A percentile compares a stretch with the other conserved stretches of the same genome.
These are phyloP conservation scores for Burhinus oedicnemus DNA, from an alignment of 2,113 vertebrate genomes.

Conservation along the genomic window DNA sequence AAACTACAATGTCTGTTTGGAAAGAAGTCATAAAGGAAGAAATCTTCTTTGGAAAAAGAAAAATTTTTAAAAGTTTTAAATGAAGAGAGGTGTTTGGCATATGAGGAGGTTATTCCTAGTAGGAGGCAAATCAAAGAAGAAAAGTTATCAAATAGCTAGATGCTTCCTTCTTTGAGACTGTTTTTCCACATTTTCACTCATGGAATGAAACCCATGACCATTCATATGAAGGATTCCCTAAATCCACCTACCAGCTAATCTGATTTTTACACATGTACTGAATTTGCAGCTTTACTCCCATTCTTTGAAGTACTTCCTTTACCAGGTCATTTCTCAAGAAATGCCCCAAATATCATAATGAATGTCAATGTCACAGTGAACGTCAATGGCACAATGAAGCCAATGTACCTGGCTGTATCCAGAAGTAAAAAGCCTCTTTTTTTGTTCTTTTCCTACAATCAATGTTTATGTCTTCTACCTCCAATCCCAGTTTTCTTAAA, in stretches of 20 bases:
- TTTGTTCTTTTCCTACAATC: not conserved
- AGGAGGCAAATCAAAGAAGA: not conserved
- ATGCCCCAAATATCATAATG: not conserved
- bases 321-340: not conserved
- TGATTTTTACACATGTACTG: not conserved
- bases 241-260: not conserved
- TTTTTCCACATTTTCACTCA: not conserved
- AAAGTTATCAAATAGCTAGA: not conserved
- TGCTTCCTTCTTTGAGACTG: not conserved
- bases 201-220: not conserved
- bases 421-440: not conserved
- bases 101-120: not conserved
- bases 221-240: not conserved
- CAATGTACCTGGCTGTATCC: not conserved
- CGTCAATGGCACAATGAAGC: not conserved
- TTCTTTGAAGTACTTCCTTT: not conserved
- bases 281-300: fast-evolving
- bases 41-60: not conserved
- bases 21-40: not conserved
- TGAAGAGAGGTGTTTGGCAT: not conserved
- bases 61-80: not conserved
- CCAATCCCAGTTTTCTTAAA: not conserved
- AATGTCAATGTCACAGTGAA: not conserved
- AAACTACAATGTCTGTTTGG: not conserved
- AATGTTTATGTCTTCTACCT: not conserved